Percentiles rank a stretch among this genome's conserved stretches.
Evolutionary conservation across 2,888 invertebrate species (phyloP).

Genomic region (Nemotelus nigrinus): DNA sequence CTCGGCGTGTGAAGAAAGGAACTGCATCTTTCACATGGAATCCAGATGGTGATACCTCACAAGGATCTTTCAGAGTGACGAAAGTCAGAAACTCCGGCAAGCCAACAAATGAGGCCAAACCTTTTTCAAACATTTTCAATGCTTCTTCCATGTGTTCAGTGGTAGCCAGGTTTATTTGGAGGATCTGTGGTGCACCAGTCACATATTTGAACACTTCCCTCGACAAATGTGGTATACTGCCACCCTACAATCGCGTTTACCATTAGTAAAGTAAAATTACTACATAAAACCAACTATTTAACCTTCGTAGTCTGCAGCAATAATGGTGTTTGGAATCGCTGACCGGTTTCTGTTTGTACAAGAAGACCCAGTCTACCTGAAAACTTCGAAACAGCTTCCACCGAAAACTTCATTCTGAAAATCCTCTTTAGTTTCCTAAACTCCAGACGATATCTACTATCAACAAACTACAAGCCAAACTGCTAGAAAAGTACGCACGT

Average conservation of each 20-base stretch:
- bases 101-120: conserved; percentile 76
- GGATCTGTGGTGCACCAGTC: conserved; percentile 66
- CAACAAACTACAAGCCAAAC: neutral
- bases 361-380: conserved; percentile 77
- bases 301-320: conserved; percentile 77
- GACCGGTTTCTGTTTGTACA: conserved; percentile 65
- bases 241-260: conserved; percentile 68
- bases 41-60: conserved; percentile 72
- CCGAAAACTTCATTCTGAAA: conserved; percentile 75
- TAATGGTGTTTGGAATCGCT: conserved; percentile 77
- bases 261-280: too few relatives aligned
- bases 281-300: conserved; percentile 61
- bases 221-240: conserved; percentile 84
- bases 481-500: conserved; percentile 19
- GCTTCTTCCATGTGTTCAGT: conserved; percentile 74
- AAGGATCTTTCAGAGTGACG: conserved; percentile 70
- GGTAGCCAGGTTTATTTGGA: conserved; percentile 79
- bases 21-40: conserved; percentile 77
- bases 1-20: conserved; percentile 82
- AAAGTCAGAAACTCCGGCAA: conserved; percentile 67
- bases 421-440: neutral
- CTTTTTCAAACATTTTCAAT: conserved; percentile 71
- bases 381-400: conserved; percentile 70
- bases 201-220: conserved; percentile 78
- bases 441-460: neutral